Base-by-base conservation (phyloP, 2,113 vertebrate species). In the Euleptes europaea region DNA sequence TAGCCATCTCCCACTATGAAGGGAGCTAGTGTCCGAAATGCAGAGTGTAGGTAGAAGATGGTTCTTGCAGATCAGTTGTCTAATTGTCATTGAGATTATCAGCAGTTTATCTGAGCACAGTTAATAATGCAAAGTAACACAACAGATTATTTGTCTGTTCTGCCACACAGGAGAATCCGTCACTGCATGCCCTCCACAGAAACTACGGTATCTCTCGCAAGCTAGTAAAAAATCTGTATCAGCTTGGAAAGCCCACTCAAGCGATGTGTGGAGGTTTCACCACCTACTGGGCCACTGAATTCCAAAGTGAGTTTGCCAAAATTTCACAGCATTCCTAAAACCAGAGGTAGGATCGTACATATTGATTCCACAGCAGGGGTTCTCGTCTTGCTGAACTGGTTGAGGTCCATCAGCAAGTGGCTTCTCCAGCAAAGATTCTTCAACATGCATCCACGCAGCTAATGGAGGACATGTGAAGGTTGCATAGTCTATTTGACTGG, bases 271-370 rank as follows among this genome's bases (percentile, higher is more conserved):
- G 75, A 80, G 87, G 90, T 51, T 28, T 91, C 13, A 77, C 82
- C 19, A 91, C 90, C 67, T 91, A 87, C 69, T 87, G 85, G 90
- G 87, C 90, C 17, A 65, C 67, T 2, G 87, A 91, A 63, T 82
- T 44, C 44, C 14, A 42, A 17, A 65, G 90, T 91, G 66, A 88
- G 87, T 91, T 70, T 38, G 10, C 19, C 38, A 15, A 19, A 63
- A 11, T 49, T 35, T 44, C 49, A 65, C 0, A 6, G 12, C 31
- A 6, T 80, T 47, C 23, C 21, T 8, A 31, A 31, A 9, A 11
- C 3, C 31, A 67, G 28, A 40, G 40, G n/a, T 21, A 77, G 2
- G 31, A 26, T 5, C 14, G 57, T 51, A 11, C 4, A 3, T 26
- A 38, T 31, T 5, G 74, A 51, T 54, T 35, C 19, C 17, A 17